These are phyloP conservation scores for Trypoxylus dichotomus DNA, from an alignment of 1,140 invertebrate species.

Conservation along the genomic window DNA sequence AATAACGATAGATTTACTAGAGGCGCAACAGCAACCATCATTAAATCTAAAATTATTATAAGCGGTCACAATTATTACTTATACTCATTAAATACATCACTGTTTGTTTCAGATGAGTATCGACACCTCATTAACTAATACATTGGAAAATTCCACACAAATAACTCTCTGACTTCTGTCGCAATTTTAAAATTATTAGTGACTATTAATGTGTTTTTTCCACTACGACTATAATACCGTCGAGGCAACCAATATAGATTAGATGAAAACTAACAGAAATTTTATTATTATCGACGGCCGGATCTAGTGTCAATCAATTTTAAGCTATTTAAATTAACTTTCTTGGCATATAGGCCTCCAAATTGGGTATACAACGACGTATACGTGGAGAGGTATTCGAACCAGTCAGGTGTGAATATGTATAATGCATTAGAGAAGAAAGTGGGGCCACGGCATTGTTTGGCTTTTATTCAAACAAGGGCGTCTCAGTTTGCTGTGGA, in stretches of 20 bases:
- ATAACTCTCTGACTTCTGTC: neutral
- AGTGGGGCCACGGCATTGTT: neutral
- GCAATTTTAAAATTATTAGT: conserved; percentile 21
- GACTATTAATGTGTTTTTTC: neutral
- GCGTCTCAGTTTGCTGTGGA: neutral
- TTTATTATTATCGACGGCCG: neutral
- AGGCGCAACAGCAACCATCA: neutral
- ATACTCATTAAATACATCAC: neutral
- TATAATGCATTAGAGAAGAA: conserved; percentile 10
- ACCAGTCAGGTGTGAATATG: conserved; percentile 1
- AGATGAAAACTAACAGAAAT: neutral
- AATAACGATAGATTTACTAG: neutral
- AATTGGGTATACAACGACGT: neutral
- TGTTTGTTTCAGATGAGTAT: neutral
- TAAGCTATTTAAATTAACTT: conserved; percentile 4
- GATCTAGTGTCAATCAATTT: neutral
- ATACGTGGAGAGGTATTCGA: neutral
- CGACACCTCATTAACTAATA: neutral
- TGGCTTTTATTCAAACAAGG: neutral
- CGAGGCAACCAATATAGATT: neutral
- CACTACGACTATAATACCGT: neutral
- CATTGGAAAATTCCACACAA: neutral
- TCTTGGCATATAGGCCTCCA: neutral
- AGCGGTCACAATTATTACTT: neutral
- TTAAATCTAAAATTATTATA: conserved; percentile 13